These are phyloP conservation scores for Ptilodon capucinus DNA, from an alignment of 2,888 invertebrate genomes.

Conservation along the genomic window DNA sequence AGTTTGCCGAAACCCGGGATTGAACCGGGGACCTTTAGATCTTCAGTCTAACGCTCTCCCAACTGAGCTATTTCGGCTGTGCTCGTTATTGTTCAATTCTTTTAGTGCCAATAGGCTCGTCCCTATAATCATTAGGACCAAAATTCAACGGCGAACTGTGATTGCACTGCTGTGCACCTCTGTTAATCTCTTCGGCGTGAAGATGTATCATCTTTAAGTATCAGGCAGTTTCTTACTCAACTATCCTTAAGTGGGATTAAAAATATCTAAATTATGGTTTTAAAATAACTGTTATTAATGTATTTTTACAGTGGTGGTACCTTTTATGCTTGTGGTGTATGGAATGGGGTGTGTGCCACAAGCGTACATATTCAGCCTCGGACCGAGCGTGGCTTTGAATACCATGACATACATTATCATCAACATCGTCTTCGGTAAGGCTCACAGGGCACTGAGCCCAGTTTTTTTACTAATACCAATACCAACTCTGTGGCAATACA, in stretches of 20 bases:
- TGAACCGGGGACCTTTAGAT: not conserved
- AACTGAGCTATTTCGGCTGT: not conserved
- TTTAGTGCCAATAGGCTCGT: too few species aligned
- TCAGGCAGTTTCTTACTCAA: too few species aligned
- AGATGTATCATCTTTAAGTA: too few species aligned
- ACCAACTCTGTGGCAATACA: too few species aligned
- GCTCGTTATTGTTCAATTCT: not conserved
- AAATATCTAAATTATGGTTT: too few species aligned
- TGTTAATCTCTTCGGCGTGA: too few species aligned
- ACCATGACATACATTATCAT: slow-evolving; percentile 61
- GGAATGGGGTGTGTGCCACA: slow-evolving; percentile 67
- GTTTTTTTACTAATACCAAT: not conserved
- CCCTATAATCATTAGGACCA: too few species aligned
- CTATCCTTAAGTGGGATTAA: too few species aligned
- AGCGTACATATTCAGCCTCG: slow-evolving; percentile 69
- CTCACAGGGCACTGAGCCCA: not conserved
- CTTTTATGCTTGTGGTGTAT: slow-evolving; percentile 54
- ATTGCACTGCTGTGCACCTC: too few species aligned
- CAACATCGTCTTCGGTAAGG: slow-evolving; percentile 65
- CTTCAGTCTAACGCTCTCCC: not conserved
- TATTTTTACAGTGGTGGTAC: slow-evolving; percentile 51
- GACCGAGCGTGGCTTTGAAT: slow-evolving; percentile 57
- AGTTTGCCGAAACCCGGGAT: not conserved
- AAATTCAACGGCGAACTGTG: too few species aligned
- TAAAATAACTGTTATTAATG: not conserved